Evolutionary conservation across 2,797 vertebrate species (phyloP), one percentile per base, ranked within the genome.

Genomic region (Pangasius macronema): DNA sequence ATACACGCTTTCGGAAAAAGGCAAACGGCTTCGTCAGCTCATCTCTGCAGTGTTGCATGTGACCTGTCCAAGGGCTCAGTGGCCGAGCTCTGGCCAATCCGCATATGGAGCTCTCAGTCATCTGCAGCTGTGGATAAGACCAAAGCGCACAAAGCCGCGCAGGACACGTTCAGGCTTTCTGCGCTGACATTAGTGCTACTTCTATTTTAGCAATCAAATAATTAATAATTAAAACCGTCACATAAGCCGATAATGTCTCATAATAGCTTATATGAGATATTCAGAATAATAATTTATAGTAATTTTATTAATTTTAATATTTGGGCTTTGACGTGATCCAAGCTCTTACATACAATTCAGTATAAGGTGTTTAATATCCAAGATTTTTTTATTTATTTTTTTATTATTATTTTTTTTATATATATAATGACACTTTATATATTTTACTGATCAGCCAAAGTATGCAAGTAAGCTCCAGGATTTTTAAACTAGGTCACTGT

Each of bases 61-160:
- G 86, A 87, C 84, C 83, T 88, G 85, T 88, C 90, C 77, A 84
- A 84, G 85, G 68, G 68, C 75, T 84, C 53, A 77, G 82, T 86
- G 87, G 76, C 53, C 81, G 46, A 84, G 73, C 83, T 84, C 49
- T 33, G 81, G 70, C 76, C 88, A 91, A 72, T 87, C 88, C 42
- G 42, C 87, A 87, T 33, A 57, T 84, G 68, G 67, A 88, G 63
- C 59, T 63, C 68, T 88, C 49, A 85, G 30, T 86, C 67, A 81
- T 68, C 46, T 77, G 27, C 59, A 84, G 4, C 49, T 80, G 49
- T 18, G 83, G 67, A 63, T 24, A 81, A 39, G 49, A 68, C 65
- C 39, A 59, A 84, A 65, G 33, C 83, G 16, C 36, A 49, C 65
- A 61, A 85, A 85, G 75, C n/a, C 68, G 30, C 42, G 49, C 10